Evolutionary conservation across 2,113 vertebrate genomes (phyloP), one percentile per base, ranked within the genome.

Genomic region (Neofelis nebulosa): DNA sequence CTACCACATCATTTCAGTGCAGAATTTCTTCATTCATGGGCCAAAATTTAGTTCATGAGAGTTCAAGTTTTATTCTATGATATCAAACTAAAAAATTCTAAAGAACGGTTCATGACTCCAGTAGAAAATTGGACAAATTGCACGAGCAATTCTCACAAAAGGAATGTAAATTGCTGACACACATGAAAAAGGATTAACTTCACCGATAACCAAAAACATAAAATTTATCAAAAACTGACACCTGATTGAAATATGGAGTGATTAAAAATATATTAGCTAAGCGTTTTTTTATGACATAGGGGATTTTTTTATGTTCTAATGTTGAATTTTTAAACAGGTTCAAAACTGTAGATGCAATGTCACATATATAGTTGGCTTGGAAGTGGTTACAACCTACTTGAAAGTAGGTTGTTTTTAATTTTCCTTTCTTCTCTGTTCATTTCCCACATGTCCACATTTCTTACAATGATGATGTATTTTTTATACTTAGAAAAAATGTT

Each of bases 201-300:
- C 2, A 61, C 9, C 25, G 81, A 84, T 36, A 94, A 90, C 84
- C 7, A 78, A 83, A 74, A 80, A 57, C 2, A 82, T 7, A 11
- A 82, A 38, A 89, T 38, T 27, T 52, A 63, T 66, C 1, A 80
- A 81, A 97, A 90, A 29, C 16, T 55, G 31, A 61, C 4, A 31
- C 3, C 2, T 0, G 68, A 52, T 50, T 97, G 12, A 90, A 85
- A 61, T 63, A 91, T 31, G 6, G 19, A 66, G 6, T 15, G 4
- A 65, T 93, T 89, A 73, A 93, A 94, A 89, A 92, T 95, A 76
- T 73, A 80, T 69, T 66, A 16, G 33, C 18, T 84, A 45, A 65
- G 6, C 12, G 5, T 41, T 50, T 66, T 66, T 74, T 80, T 27
- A 89, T 95, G 33, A 21, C 2, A 55, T 33, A 80, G 12, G 80